Evolutionary conservation across 2,113 vertebrate species (phyloP), one percentile per base, ranked within the genome.

Genomic region (Alces alces): DNA sequence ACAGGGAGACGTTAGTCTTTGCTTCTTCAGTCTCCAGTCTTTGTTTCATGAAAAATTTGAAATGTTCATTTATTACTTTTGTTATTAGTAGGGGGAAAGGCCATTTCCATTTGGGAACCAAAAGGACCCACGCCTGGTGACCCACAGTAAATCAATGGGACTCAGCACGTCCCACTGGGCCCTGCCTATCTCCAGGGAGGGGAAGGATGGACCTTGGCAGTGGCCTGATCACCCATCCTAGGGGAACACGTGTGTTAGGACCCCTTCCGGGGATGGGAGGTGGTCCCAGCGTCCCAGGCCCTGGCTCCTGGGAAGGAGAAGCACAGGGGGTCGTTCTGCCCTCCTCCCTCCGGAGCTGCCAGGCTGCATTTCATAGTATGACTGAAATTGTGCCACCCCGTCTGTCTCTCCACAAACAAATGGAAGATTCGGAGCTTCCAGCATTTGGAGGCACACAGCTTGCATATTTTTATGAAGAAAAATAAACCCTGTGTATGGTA

Each of bases 401-500:
- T 95, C 97, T 97, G 97, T 96, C 96, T 97, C 92, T 94, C 88
- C 76, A 93, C 96, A 97, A 97, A 96, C 95, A 96, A 90, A 95
- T 55, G 94, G 85, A 95, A 92, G 96, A 94, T 78, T 97, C 88
- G 43, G 85, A 95, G 92, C 88, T 83, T 86, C 85, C 88, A 96
- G 97, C 91, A 91, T 97, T 96, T 98, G 98, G 92, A 97, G 66
- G 82, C 58, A 5, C 96, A 96, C 96, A 98, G 96, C 94, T 98
- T 98, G 95, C 95, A 93, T 96, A 89, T 91, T 95, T 94, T 92
- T 83, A 61, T 82, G 55, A 96, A 97, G 96, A 98, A 96, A 98
- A 98, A 98, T 96, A 98, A 98, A 98, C 97, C 97, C 36, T 90
- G 85, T 94, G 91, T 92, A 95, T 93, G 52, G 27, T 95, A 97